A percentile compares a stretch with the other conserved stretches of the same genome.
phyloP scores from a whole-genome alignment of 1,140 invertebrate species.

The Diabrotica virgifera region DNA sequence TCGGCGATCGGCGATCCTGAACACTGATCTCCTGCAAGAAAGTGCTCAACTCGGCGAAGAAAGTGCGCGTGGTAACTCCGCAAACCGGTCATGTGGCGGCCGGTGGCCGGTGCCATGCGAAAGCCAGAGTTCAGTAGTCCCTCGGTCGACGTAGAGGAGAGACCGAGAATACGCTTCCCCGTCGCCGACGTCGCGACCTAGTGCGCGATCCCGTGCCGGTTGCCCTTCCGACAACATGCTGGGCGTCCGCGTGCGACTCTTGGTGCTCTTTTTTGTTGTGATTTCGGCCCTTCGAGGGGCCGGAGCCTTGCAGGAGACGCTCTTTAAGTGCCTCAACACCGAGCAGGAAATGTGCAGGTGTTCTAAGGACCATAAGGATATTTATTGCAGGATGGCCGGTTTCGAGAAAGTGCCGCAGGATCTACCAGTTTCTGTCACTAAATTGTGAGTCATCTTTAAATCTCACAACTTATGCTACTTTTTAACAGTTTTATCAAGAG shows the following conservation, averaged over 20 bases:
- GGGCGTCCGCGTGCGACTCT: background rate
- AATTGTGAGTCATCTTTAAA: slow-evolving; percentile 42
- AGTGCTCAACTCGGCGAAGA: background rate
- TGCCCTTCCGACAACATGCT: slow-evolving; percentile 14
- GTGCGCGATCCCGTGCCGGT: slow-evolving; percentile 9
- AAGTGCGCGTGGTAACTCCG: slow-evolving; percentile 14
- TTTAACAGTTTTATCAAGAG: no score
- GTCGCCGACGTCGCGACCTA: slow-evolving; percentile 7
- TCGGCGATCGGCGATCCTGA: background rate
- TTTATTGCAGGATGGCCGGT: slow-evolving; percentile 41
- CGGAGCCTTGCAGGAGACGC: slow-evolving; percentile 27
- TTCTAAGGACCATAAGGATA: slow-evolving; percentile 38
- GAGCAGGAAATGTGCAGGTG: slow-evolving; percentile 41
- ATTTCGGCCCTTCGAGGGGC: background rate
- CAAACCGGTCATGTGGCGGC: slow-evolving; percentile 12
- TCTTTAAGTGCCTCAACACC: slow-evolving; percentile 36
- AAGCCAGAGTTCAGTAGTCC: slow-evolving; percentile 18
- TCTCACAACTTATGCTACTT: no score
- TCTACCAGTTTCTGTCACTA: slow-evolving; percentile 40
- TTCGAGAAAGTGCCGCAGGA: slow-evolving; percentile 42
- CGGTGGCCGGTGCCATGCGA: background rate
- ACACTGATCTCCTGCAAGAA: background rate
- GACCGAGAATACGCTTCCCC: background rate
- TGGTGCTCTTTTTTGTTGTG: slow-evolving; percentile 10
- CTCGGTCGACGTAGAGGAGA: slow-evolving; percentile 9